These are phyloP conservation scores for Dione juno DNA, from an alignment of 2,888 invertebrate genomes.

Conservation along the genomic window DNA sequence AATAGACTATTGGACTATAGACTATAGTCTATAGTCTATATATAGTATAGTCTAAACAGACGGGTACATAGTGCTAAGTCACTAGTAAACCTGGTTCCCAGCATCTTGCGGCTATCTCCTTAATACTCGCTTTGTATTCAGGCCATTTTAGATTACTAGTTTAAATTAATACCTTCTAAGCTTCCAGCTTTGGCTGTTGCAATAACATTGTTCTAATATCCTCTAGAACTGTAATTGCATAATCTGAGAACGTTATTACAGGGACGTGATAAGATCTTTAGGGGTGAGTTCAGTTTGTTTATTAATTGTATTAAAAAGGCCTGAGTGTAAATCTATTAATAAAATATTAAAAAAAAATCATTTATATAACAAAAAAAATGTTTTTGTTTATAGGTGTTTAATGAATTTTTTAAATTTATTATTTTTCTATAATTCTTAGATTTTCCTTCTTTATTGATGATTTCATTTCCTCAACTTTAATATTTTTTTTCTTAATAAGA, in stretches of 20 bases:
- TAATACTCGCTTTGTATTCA: constrained; percentile 18
- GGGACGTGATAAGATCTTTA: constrained; percentile 6
- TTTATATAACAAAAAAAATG: too few relatives aligned
- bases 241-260: constrained; percentile 5
- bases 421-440: too few relatives aligned
- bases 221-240: constrained; percentile 20
- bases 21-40: too few relatives aligned
- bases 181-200: constrained; percentile 13
- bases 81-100: background rate
- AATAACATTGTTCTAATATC: constrained; percentile 27
- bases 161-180: constrained; percentile 17
- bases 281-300: background rate
- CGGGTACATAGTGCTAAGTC: background rate
- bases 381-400: too few relatives aligned
- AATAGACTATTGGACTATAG: too few relatives aligned
- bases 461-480: too few relatives aligned
- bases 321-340: background rate
- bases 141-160: constrained; percentile 13
- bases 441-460: too few relatives aligned
- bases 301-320: background rate
- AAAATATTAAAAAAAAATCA: too few relatives aligned
- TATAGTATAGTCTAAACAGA: too few relatives aligned
- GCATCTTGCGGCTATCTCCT: constrained; percentile 2
- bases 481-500: too few relatives aligned
- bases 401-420: too few relatives aligned